Evolutionary conservation across 37 sponge, comb jelly and placozoan species (phyloP), one percentile per base, ranked within the genome.

Genomic region (Dysidea cf. avara): DNA sequence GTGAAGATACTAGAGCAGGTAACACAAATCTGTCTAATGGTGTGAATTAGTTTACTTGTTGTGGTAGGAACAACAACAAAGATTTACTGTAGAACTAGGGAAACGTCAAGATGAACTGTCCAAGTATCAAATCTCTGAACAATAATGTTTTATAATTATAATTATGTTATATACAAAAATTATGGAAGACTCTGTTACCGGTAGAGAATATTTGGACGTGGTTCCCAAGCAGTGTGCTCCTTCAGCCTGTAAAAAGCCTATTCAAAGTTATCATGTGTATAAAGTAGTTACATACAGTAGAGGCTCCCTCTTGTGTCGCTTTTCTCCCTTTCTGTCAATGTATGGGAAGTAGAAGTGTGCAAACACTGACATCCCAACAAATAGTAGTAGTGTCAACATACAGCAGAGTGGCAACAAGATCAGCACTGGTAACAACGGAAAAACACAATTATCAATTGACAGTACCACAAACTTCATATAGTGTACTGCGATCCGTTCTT

Each of bases 301-400:
- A 25, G 71, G 71, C 20, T 30, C 17, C 21, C 43, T 60, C 52
- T 76, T 74, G 69, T 79, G 85, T 20, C 85, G 68, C 53, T 80
- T 68, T 5, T 76, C 26, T 0, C 85, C 90, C n/a, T 63, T 31
- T 7, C 18, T 21, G 26, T 56, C 46, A 33, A 80, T 67, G 64
- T 88, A 85, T n/a, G 85, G 90, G 74, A 80, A 89, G 36, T 76
- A 75, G 58, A 30, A 56, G 67, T 89, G 90, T 57, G 90, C 85
- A 64, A 80, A 55, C 13, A 84, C 34, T 3, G 81, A 69, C 71
- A 84, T 62, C 39, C 29, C n/a, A 31, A 83, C 17, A 56, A 78
- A 89, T 50, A 80, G 58, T 0, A 75, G 9, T 14, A 89, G 69
- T 24, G 76, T 50, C 17, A 53, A 33, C 33, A 75, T 37, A 64